phyloP scores from a whole-genome alignment of 1,140 invertebrate species.

The Cydia fagiglandana region DNA sequence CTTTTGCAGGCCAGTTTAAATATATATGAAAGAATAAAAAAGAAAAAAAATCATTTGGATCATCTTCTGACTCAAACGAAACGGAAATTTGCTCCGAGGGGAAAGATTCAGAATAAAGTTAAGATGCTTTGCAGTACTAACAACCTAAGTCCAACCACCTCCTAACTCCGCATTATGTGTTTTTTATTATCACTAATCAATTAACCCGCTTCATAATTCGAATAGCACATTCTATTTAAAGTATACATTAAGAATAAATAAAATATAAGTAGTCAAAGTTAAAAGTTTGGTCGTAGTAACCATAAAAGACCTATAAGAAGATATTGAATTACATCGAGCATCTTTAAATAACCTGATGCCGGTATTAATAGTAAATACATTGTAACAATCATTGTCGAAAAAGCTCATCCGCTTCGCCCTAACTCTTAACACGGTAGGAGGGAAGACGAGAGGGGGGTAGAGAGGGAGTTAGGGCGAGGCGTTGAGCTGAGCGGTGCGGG shows the following conservation, averaged over 20 bases:
- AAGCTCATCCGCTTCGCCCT: conserved; percentile 77
- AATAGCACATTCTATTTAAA: background rate
- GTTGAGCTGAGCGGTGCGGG: conserved; percentile 62
- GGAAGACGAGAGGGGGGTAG: conserved; percentile 26
- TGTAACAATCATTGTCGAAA: conserved; percentile 33
- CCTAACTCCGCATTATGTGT: conserved; percentile 17
- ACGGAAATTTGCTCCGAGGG: background rate
- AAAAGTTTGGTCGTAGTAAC: background rate
- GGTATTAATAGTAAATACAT: background rate
- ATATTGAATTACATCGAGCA: background rate
- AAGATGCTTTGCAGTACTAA: conserved; percentile 35
- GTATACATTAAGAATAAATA: background rate
- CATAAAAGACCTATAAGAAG: background rate
- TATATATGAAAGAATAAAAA: conserved; percentile 36
- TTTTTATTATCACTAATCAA: conserved; percentile 13
- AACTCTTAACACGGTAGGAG: conserved; percentile 67
- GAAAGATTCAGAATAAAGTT: background rate
- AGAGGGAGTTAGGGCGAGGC: conserved; percentile 58
- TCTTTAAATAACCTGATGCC: conserved; percentile 28
- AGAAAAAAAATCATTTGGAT: conserved; percentile 37
- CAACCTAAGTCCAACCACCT: conserved; percentile 20
- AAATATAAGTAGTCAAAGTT: background rate
- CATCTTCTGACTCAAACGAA: conserved; percentile 38
- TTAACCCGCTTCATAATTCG: conserved; percentile 18
- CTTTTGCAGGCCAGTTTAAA: conserved; percentile 60